These are phyloP conservation scores for Drosophila persimilis DNA, from an alignment of 1,140 invertebrate species.

Conservation along the genomic window DNA sequence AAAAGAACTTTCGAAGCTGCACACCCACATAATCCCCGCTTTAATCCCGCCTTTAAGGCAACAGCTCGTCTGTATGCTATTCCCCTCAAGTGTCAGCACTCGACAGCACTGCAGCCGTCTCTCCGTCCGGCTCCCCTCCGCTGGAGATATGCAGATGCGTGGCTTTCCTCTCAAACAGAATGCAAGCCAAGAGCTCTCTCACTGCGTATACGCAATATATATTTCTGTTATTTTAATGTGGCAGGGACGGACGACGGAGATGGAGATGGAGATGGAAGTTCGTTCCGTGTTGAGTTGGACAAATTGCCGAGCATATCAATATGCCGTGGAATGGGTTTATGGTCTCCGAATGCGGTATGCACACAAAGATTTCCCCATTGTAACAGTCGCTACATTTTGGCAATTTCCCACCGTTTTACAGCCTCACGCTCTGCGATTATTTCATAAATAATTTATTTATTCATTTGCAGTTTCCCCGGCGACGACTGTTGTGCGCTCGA, in stretches of 20 bases:
- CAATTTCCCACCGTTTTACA: constrained; percentile 41
- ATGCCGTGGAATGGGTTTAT: constrained; percentile 27
- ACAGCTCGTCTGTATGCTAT: constrained; percentile 33
- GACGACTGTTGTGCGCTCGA: constrained; percentile 40
- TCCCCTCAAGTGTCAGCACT: constrained; percentile 45
- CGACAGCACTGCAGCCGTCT: constrained; percentile 38
- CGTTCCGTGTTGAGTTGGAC: constrained; percentile 7
- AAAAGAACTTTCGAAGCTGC: constrained; percentile 20
- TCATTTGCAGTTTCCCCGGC: constrained; percentile 57
- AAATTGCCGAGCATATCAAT: constrained; percentile 27
- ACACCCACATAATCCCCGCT: constrained; percentile 24
- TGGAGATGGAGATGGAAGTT: neutral
- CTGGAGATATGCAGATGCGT: constrained; percentile 61
- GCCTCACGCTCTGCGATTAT: constrained; percentile 34
- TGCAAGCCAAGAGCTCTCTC: constrained; percentile 54
- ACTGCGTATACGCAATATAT: constrained; percentile 57
- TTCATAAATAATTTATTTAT: constrained; percentile 71
- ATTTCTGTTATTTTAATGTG: constrained; percentile 39
- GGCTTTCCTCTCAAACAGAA: constrained; percentile 46
- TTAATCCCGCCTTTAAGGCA: constrained; percentile 40
- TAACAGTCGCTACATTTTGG: constrained; percentile 23
- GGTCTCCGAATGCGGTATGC: constrained; percentile 23
- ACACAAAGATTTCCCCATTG: constrained; percentile 21
- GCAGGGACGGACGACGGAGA: neutral
- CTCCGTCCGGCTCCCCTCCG: constrained; percentile 10